phyloP scores from a whole-genome alignment of 2,113 vertebrate genomes.

The Piprites chloris region DNA sequence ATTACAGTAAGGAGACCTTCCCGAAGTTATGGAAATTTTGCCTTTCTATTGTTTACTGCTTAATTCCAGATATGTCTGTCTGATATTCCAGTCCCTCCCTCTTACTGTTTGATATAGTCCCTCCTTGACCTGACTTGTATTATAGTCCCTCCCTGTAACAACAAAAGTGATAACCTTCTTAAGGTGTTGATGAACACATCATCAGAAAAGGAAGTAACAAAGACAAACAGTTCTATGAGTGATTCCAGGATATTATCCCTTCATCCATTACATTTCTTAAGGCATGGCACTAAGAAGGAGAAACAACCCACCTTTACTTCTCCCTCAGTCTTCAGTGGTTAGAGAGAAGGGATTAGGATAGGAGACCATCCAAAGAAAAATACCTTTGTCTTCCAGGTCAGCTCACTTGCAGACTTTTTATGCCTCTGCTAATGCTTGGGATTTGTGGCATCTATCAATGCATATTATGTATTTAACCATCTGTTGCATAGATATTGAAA shows the following conservation, averaged over 20 bases:
- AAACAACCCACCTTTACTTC: not conserved
- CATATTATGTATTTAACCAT: not conserved
- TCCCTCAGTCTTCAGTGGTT: not conserved
- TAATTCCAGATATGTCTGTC: not conserved
- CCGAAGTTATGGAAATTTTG: not conserved
- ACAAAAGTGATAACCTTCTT: not conserved
- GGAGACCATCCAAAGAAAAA: not conserved
- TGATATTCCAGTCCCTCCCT: not conserved
- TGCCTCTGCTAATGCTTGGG: not conserved
- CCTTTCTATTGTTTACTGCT: not conserved
- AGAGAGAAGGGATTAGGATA: not conserved
- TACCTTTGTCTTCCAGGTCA: not conserved
- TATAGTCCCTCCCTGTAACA: not conserved
- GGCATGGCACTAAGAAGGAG: not conserved
- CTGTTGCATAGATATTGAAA: not conserved
- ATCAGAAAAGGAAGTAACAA: not conserved
- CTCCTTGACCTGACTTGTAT: not conserved
- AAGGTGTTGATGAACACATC: not conserved
- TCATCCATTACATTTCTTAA: not conserved
- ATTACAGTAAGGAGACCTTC: not conserved
- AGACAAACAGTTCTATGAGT: not conserved
- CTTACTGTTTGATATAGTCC: not conserved
- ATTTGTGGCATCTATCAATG: not conserved
- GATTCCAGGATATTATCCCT: not conserved
- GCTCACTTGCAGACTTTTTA: not conserved